Conservation (phyloP, 1,140 invertebrate species). For the Aporrectodea caliginosa region DNA sequence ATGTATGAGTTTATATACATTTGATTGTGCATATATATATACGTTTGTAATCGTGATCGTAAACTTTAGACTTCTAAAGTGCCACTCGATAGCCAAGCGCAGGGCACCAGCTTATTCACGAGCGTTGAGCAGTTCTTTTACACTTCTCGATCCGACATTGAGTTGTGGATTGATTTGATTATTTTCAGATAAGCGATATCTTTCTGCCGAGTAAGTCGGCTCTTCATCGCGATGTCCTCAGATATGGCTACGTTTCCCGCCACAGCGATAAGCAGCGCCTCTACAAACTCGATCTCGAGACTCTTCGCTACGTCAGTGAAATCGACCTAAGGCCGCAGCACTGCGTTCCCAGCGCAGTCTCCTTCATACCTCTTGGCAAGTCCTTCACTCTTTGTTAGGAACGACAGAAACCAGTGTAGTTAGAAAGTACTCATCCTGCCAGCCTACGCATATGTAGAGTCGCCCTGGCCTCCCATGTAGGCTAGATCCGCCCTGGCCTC, state of each 20-base stretch:
- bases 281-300: constrained; percentile 72
- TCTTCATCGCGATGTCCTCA: constrained; percentile 63
- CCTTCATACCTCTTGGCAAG: constrained; percentile 73
- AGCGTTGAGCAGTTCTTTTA: neutral
- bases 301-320: constrained; percentile 71
- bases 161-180: neutral
- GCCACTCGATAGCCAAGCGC: neutral
- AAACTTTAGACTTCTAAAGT: neutral
- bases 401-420: too few relatives aligned
- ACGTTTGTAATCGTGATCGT: neutral
- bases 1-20: neutral
- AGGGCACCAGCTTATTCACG: neutral
- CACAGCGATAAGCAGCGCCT: constrained; percentile 69
- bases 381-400: constrained; percentile 35
- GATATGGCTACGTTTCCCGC: constrained; percentile 70
- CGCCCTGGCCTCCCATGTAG: neutral
- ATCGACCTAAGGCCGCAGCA: constrained; percentile 72
- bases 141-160: neutral
- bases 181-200: constrained; percentile 59
- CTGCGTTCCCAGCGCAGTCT: constrained; percentile 68
- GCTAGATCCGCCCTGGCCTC: neutral
- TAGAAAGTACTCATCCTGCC: too few relatives aligned
- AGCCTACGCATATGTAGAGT: neutral
- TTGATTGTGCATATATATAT: neutral
- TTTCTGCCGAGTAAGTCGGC: constrained; percentile 68